Conservation (phyloP, 2,888 invertebrate species). For the Lissocephala sabroskyi region DNA sequence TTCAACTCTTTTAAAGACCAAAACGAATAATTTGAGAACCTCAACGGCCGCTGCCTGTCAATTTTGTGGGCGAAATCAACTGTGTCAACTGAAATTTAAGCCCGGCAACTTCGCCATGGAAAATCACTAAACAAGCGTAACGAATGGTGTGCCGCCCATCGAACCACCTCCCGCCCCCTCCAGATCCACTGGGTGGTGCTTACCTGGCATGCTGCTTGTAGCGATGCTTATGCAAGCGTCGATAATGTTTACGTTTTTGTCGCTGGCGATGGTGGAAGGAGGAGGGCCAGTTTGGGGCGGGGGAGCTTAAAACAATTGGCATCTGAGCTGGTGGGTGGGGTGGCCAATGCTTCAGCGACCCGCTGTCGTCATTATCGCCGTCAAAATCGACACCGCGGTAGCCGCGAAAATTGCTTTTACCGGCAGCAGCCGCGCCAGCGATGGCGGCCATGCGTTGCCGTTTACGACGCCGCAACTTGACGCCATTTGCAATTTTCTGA, state of each 20-base stretch:
- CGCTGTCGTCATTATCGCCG: constrained; percentile 15
- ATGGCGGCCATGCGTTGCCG: constrained; percentile 1
- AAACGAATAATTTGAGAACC: too few relatives aligned
- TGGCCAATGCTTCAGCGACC: constrained; percentile 1
- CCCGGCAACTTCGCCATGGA: neutral
- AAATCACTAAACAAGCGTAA: too few relatives aligned
- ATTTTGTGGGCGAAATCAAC: too few relatives aligned
- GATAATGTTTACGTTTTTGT: constrained; percentile 52
- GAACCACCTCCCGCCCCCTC: neutral
- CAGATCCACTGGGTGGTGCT: constrained; percentile 24
- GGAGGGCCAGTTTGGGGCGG: neutral
- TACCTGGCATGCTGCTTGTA: constrained; percentile 52
- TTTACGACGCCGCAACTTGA: constrained; percentile 7
- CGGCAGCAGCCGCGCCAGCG: neutral
- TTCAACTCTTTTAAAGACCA: too few relatives aligned
- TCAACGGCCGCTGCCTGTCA: too few relatives aligned
- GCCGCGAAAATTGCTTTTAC: constrained; percentile 3
- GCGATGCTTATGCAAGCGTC: constrained; percentile 51
- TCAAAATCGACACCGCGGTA: constrained; percentile 17
- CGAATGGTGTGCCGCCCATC: too few relatives aligned
- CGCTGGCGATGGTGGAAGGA: constrained; percentile 23
- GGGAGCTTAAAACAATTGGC: neutral
- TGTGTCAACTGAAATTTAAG: constrained; percentile 4
- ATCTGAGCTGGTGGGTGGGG: neutral
- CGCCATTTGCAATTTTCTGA: constrained; percentile 17